Conservation (phyloP, 2,888 invertebrate genomes). For the Dyspetes luteomarginatus region DNA sequence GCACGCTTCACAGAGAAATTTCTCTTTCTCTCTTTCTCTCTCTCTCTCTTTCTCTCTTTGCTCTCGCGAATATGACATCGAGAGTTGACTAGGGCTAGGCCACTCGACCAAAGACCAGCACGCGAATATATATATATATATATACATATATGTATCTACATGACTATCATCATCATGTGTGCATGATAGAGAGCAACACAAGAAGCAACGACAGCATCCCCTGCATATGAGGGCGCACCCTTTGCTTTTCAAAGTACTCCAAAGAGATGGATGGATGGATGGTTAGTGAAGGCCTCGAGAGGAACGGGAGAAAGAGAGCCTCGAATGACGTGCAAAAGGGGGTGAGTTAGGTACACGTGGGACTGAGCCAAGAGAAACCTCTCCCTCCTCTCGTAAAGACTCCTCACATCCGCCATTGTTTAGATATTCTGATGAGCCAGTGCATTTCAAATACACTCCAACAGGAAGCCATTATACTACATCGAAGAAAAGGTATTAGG, state of each 20-base stretch:
- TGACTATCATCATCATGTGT: slow-evolving; percentile 28
- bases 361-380: slow-evolving; percentile 21
- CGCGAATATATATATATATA: slow-evolving; percentile 4
- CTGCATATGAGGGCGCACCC: slow-evolving; percentile 57
- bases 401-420: slow-evolving; percentile 73
- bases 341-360: slow-evolving; percentile 24
- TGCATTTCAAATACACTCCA: slow-evolving; percentile 77
- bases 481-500: slow-evolving; percentile 56
- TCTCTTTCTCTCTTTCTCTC: slow-evolving; percentile 13
- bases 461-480: slow-evolving; percentile 73
- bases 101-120: slow-evolving; percentile 68
- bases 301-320: slow-evolving; percentile 58
- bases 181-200: slow-evolving; percentile 9
- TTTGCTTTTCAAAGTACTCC: slow-evolving; percentile 70
- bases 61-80: slow-evolving; percentile 71
- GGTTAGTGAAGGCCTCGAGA: slow-evolving; percentile 55
- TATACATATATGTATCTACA: background rate
- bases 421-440: slow-evolving; percentile 80
- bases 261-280: slow-evolving; percentile 59
- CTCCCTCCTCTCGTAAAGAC: slow-evolving; percentile 36
- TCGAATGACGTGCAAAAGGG: slow-evolving; percentile 48
- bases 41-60: slow-evolving; percentile 45
- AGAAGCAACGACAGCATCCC: slow-evolving; percentile 47
- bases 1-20: slow-evolving; percentile 39
- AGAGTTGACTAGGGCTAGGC: slow-evolving; percentile 76